Base-by-base conservation (phyloP, 35 echinoderm and acorn worm species). In the Heliocidaris erythrogramma region DNA sequence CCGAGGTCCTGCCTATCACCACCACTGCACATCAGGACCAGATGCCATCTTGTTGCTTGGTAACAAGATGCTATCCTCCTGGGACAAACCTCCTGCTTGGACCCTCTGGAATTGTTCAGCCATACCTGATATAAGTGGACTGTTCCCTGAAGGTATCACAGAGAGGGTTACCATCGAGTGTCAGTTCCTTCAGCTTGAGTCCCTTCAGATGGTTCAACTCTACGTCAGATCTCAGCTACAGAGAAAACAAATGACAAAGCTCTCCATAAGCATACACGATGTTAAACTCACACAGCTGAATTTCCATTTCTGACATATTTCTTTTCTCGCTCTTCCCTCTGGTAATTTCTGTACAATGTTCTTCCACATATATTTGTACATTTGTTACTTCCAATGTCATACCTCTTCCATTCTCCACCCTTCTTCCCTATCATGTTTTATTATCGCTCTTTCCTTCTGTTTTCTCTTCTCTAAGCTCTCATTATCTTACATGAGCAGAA, bases 161-260 rank as follows among this genome's bases (percentile, higher is more conserved):
- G 6, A 95, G 94, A 42, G 94, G 85, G 85, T 96, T 96, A 48
- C 93, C 95, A 60, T 96, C 93, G 30, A 96, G 86, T 30, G 47
- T 94, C 35, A 96, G 30, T 24, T 96, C 93, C 93, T 94, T 91
- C 86, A 96, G 53, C 31, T 94, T 90, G 61, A 96, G 86, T 48
- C 87, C 95, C 32, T 94, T 96, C 16, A 96, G 31, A n/a, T 52
- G 13, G 86, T 96, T 52, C 48, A 96, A 48, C 12, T 96, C 95
- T 32, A 10, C 61, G 8, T 65, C 59, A 65, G 29, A 56, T 48
- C 86, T 95, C 52, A 95, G 42, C 86, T 94, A 78, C 21, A 53
- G 61, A n/a, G 61, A 27, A 71, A 71, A 71, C 4, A 71, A 60
- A 14, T 60, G 2, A 6, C 59, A 60, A 14, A 60, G 35, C 59